Base-by-base conservation (phyloP, 2,888 invertebrate species). In the Platycnemis pennipes region DNA sequence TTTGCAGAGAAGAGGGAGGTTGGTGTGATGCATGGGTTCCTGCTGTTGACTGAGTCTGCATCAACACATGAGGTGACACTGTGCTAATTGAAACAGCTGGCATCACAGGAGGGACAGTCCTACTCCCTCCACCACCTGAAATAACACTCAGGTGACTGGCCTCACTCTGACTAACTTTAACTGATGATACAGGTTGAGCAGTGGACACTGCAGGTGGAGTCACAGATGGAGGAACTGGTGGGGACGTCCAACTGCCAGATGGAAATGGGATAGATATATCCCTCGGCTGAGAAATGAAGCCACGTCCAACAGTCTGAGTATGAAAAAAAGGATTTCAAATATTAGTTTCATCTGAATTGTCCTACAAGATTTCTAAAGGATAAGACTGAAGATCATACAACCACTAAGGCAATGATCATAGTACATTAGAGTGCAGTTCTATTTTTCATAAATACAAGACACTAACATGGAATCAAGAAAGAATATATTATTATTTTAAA, bases 171-270 rank as follows among this genome's bases (percentile, higher is more conserved):
- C 63, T 63, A 19, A 31, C 44, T 91, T 91, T 91, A 16, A 89
- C 56, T 31, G 42, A 22, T 53, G 37, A 7, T 3, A 42, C 42
- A 19, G 91, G n/a, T 22, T 63, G 91, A 16, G 63, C 45, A 91
- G 63, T 56, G 46, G 89, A 56, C 37, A 56, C 91, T 69, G 69
- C 69, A 4, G 91, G 91, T 26, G 91, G 91, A 22, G 91, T 91
- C 3, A 49, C 91, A 19, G 91, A 91, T 56, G 91, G 26, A 44
- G 91, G 56, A n/a, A 91, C 19, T 13, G 91, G 91, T 44, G 91
- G 91, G n/a, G 91, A 91, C 0, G 91, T n/a, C 91, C 91, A 91
- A 37, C 91, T 91, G 31, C 63, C 63, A 63, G 91, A 63, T 37
- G 91, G 26, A 44, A 63, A 91, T 44, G 91, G 63, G n/a, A 56